Percentiles rank a stretch among this genome's conserved stretches.
Conservation (phyloP, 2,797 vertebrate genomes). For the Babyrousa celebensis region DNA sequence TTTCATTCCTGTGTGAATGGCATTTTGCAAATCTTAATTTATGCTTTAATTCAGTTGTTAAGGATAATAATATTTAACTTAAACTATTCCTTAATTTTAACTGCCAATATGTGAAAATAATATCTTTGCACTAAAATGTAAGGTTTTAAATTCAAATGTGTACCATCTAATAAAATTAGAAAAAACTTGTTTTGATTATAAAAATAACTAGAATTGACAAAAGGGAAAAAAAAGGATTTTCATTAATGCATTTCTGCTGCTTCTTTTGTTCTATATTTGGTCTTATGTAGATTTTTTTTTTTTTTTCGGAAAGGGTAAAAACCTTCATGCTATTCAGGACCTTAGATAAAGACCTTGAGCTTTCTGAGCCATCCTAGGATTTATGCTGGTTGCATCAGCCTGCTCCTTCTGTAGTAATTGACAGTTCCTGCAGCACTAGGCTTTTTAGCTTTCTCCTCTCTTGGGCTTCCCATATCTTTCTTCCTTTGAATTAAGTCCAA, state of each 20-base stretch:
- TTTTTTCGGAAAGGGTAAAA: conserved; percentile 18
- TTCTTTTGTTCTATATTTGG: conserved; percentile 53
- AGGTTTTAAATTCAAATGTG: conserved; percentile 30
- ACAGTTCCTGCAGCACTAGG: not conserved
- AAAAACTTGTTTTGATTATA: conserved; percentile 64
- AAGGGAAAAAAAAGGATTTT: conserved; percentile 29
- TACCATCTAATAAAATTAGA: conserved; percentile 22
- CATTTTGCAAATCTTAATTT: conserved; percentile 63
- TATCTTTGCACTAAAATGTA: conserved; percentile 8
- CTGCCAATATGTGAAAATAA: conserved; percentile 70
- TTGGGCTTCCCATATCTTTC: not conserved
- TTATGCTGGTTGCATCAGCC: not conserved
- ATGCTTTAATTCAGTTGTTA: conserved; percentile 65
- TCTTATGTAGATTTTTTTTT: not conserved
- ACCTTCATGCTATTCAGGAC: not conserved
- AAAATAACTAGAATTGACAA: conserved; percentile 61
- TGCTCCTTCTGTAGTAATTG: not conserved
- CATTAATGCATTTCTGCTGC: conserved; percentile 44
- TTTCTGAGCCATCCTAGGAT: not conserved
- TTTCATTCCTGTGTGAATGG: conserved; percentile 13
- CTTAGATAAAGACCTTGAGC: not conserved
- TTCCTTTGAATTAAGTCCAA: not conserved
- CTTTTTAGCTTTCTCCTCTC: not conserved
- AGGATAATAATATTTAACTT: conserved; percentile 20
- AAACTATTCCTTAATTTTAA: not conserved